Evolutionary conservation across 2,797 vertebrate species (phyloP).

Genomic region (Naso thynnoides): DNA sequence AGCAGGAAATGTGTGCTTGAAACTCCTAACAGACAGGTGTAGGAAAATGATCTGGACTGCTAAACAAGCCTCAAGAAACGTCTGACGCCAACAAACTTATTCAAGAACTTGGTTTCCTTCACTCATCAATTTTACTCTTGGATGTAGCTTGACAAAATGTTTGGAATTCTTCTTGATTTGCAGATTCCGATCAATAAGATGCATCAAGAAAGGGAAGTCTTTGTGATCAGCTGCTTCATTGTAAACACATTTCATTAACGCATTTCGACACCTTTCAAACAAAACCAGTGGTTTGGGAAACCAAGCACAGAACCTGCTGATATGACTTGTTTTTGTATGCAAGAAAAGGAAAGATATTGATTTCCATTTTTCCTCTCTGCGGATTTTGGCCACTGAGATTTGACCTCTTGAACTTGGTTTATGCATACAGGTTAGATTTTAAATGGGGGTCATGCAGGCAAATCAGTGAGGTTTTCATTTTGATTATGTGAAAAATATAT

Average conservation of each 20-base stretch:
- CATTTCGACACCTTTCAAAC: background rate
- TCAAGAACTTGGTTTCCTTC: background rate
- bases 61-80: background rate
- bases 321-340: background rate
- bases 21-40: background rate
- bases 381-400: background rate
- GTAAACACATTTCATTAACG: background rate
- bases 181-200: background rate
- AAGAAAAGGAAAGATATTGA: background rate
- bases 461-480: background rate
- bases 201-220: background rate
- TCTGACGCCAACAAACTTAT: background rate
- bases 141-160: background rate
- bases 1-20: background rate
- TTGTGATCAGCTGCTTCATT: background rate
- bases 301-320: background rate
- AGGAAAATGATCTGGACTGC: background rate
- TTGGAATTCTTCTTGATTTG: background rate
- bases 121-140: background rate
- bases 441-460: constrained; percentile 8
- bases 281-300: background rate
- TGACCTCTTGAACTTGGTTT: constrained; percentile 17
- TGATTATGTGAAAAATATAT: background rate
- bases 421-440: constrained; percentile 29
- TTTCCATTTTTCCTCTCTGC: background rate